Base-by-base conservation (phyloP, 2,113 vertebrate genomes). In the Progne subis region DNA sequence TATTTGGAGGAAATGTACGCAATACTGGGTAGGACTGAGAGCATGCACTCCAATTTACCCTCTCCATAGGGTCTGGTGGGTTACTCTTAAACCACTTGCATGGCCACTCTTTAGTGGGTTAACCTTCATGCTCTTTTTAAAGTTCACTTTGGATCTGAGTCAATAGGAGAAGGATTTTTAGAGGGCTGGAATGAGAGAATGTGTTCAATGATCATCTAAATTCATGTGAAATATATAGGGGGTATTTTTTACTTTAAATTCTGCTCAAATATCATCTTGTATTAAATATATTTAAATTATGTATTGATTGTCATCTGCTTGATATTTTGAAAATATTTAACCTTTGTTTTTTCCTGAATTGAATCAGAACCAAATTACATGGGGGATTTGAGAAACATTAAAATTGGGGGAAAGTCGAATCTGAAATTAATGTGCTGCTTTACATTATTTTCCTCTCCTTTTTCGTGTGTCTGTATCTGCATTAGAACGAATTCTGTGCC, bases 311-410 rank as follows among this genome's bases (percentile, higher is more conserved):
- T 91, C 60, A 88, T 89, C 37, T 94, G 14, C 61, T 86, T 92
- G 77, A 43, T 74, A 86, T 74, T 61, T 89, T 93, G 70, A 90
- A 96, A 91, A 86, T 82, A 95, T 59, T 76, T 89, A 93, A 88
- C 26, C 47, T 96, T 91, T 82, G 49, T 64, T 86, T 94, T 91
- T 75, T 78, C 41, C 32, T 52, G 74, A 71, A 72, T 77, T 88
- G 60, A 79, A 93, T 65, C 49, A 70, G 46, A 86, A 95, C 39
- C 49, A 72, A 82, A 81, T 68, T 87, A 84, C 71, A 74, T 19
- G 5, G 91, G 14, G 79, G 56, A 96, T 74, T 79, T 92, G 34
- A 84, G 65, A 86, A 83, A 76, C 34, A 39, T 64, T 91, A 76
- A 79, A 65, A 28, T 21, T 41, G 28, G 32, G 21, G 13, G 11